Base-by-base conservation (phyloP, 2,888 invertebrate species). In the Campoplex capitator region DNA sequence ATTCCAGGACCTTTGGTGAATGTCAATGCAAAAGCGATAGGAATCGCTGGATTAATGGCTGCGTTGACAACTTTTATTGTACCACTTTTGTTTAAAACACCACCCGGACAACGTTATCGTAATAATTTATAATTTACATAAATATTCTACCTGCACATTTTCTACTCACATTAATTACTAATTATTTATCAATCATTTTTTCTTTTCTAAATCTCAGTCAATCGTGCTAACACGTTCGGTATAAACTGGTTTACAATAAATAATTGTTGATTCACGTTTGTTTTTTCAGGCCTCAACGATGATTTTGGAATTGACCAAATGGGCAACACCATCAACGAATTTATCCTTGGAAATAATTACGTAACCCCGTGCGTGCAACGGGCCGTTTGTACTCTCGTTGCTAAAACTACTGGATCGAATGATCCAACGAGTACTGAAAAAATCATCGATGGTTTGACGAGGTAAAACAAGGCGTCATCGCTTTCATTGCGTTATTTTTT, bases 21-120 rank as follows among this genome's bases (percentile, higher is more conserved):
- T 89, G 92, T 97, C 4, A 97, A 97, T 89, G 93, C 96, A 0
- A 96, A 96, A 38, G 95, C 96, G 0, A 86, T 97, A 38, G 94
- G 95, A 0, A 91, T 97, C 8, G 96, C 96, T 0, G 96, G 96
- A 0, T 94, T 96, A 0, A 93, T 97, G 8, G 94, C 96, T 3
- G 92, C 96, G 18, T 95, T 95, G 0, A 94, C 96, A 0, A 95
- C 95, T 0, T 92, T 97, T 0, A 90, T 96, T 0, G 91, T 96
- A 7, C 97, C 97, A 0, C 80, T 93, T 7, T 89, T 94, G 3
- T 85, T 91, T 3, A 92, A 88, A 48, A 38, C 86, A 65, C 83
- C 86, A 45, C 51, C 71, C 3, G 77, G 35, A 48, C 90, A 92
- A 28, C 89, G 89, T 90, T 89, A 89, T 82, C 88, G 90, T 90